Evolutionary conservation across 2,797 vertebrate species (phyloP).

Genomic region (Peromyscus eremicus): DNA sequence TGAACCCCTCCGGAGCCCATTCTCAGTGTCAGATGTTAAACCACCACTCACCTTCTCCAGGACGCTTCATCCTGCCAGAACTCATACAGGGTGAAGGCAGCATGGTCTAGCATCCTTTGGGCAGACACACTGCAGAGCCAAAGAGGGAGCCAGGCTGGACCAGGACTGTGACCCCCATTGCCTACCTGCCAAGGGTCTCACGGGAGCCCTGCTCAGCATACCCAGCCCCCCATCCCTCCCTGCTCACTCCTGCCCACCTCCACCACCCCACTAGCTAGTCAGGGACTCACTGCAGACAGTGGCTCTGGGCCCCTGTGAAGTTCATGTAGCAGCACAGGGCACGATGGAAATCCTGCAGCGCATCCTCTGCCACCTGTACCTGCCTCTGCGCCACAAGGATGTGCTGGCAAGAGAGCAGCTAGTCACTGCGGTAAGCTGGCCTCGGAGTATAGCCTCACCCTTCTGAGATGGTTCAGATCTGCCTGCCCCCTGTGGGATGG

Average conservation of each 20-base stretch:
- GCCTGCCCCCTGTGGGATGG: background rate
- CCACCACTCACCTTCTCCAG: constrained; percentile 87
- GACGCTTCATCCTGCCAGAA: constrained; percentile 90
- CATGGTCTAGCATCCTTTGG: constrained; percentile 90
- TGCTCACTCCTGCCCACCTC: background rate
- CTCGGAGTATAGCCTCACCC: rapidly evolving
- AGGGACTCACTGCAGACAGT: constrained; percentile 95
- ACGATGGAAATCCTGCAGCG: constrained; percentile 92
- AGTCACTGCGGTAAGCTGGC: background rate
- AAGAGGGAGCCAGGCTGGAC: background rate
- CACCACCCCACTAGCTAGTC: background rate
- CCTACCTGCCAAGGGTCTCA: background rate
- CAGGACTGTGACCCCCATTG: background rate
- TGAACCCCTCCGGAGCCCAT: background rate
- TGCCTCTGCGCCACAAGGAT: constrained; percentile 97
- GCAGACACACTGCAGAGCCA: constrained; percentile 92
- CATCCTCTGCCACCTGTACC: constrained; percentile 91
- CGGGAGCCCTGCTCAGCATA: background rate
- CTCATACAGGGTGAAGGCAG: constrained; percentile 89
- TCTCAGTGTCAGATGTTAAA: background rate
- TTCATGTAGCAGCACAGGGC: constrained; percentile 93
- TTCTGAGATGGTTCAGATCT: background rate
- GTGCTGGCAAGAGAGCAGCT: constrained; percentile 89
- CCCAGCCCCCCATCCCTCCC: background rate
- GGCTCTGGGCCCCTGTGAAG: constrained; percentile 91